Conservation (phyloP, 2,113 vertebrate species). For the Sisor rabdophorus region DNA sequence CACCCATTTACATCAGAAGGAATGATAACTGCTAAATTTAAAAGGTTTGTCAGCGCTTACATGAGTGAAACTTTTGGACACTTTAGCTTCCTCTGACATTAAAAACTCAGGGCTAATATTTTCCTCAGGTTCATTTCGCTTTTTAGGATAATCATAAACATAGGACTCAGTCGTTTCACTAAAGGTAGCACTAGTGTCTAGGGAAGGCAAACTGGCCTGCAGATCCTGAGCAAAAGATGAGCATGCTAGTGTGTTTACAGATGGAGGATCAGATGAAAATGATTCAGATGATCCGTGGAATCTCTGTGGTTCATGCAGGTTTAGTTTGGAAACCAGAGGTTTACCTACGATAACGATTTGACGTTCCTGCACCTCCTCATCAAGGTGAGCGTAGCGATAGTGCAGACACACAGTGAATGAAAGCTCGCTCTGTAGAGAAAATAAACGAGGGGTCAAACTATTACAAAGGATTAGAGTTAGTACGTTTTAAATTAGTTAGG, state of each 20-base stretch:
- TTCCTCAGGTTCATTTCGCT: conserved; percentile 71
- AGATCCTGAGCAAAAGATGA: conserved; percentile 51
- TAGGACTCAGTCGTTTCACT: conserved; percentile 33
- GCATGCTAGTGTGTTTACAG: conserved; percentile 44
- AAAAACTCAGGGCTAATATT: conserved; percentile 58
- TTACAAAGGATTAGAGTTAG: too few relatives aligned
- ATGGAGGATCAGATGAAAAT: conserved; percentile 48
- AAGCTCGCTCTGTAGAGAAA: conserved; percentile 70
- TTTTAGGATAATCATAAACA: conserved; percentile 15
- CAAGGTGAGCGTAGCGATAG: conserved; percentile 72
- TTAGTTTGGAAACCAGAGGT: conserved; percentile 83
- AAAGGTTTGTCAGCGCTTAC: conserved; percentile 50
- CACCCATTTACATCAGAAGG: conserved; percentile 44
- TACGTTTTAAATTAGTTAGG: background rate
- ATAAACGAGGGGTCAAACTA: background rate
- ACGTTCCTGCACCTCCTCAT: conserved; percentile 75
- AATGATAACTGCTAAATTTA: conserved; percentile 61
- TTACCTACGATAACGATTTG: conserved; percentile 70
- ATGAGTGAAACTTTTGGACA: conserved; percentile 59
- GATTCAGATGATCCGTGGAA: conserved; percentile 35
- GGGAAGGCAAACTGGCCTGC: background rate
- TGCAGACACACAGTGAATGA: conserved; percentile 76
- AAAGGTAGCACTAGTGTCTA: conserved; percentile 14
- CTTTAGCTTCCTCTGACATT: conserved; percentile 34
- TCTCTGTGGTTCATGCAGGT: conserved; percentile 62